Percentiles rank a stretch among this genome's conserved stretches.
These are phyloP conservation scores for Patella pellucida DNA, from an alignment of 2,888 invertebrate genomes.

Conservation along the genomic window DNA sequence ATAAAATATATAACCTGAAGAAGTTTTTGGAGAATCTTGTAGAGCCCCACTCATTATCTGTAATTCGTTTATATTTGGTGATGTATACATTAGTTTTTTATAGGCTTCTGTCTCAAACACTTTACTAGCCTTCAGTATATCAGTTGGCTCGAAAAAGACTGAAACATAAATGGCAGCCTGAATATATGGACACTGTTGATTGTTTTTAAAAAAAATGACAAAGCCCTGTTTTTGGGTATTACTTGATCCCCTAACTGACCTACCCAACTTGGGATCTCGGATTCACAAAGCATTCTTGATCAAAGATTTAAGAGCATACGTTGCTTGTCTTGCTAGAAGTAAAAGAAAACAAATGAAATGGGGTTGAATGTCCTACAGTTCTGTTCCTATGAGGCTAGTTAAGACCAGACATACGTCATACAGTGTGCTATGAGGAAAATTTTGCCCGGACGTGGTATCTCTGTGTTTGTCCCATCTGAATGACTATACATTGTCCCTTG, in stretches of 20 bases:
- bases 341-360: background rate
- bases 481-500: no score
- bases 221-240: no score
- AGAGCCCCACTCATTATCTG: constrained; percentile 76
- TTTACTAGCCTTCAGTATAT: constrained; percentile 82
- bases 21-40: constrained; percentile 18
- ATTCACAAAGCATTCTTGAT: no score
- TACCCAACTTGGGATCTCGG: no score
- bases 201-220: no score
- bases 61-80: constrained; percentile 87
- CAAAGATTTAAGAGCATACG: no score
- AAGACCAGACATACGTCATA: background rate
- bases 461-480: no score
- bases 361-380: background rate
- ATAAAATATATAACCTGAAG: background rate
- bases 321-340: background rate
- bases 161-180: constrained; percentile 71
- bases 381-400: no score
- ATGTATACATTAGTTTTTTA: constrained; percentile 75
- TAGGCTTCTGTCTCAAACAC: constrained; percentile 76
- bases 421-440: background rate
- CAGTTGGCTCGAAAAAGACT: constrained; percentile 94
- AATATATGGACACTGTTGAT: no score
- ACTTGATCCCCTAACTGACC: no score
- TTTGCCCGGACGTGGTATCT: no score